Base-by-base conservation (phyloP, 2,888 invertebrate genomes). In the Andrena bucephala region DNA sequence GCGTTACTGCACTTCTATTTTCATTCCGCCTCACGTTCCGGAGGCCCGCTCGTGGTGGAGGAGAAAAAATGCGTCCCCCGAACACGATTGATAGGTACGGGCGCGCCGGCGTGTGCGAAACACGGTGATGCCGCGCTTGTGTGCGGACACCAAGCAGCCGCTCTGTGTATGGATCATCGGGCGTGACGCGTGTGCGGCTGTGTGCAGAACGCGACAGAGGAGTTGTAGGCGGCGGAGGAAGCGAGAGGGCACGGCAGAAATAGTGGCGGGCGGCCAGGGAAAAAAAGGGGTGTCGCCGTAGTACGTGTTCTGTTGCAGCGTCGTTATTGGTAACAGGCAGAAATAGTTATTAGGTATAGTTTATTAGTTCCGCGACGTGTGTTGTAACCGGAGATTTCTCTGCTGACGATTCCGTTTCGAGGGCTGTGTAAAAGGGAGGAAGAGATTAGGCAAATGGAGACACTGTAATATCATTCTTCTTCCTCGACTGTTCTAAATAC, bases 1-100 rank as follows among this genome's bases (percentile, higher is more conserved):
- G 88, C 90, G 92, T 91, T 91, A 92, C 88, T 89, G 88, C 92
- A 92, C 90, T 92, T 92, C 90, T 91, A 91, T 93, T 93, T 92
- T 91, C 91, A 92, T 92, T 92, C 90, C 88, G 88, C 89, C 90
- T 91, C 91, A 91, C 92, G 91, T 91, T 92, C 87, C 89, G 87
- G 85, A 87, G 87, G 87, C 84, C 78, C 86, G 83, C 79, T 81
- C 52, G 88, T 82, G 85, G 87, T 77, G 87, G 89, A 86, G 88
- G 88, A 87, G 83, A 88, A 91, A 90, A 91, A 89, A 87, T 90
- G 88, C 90, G 89, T 87, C 87, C 87, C 85, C 89, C 88, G 89
- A 90, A 90, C 88, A 90, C 91, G 91, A 91, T 91, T 91, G 90
- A 91, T 91, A 91, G 90, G 91, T 87, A 87, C 80, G 74, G 80